A percentile compares a stretch with the other conserved stretches of the same genome.
Conservation (phyloP, 92 coral and sea anemone genomes). For the Parazoanthus swiftii region DNA sequence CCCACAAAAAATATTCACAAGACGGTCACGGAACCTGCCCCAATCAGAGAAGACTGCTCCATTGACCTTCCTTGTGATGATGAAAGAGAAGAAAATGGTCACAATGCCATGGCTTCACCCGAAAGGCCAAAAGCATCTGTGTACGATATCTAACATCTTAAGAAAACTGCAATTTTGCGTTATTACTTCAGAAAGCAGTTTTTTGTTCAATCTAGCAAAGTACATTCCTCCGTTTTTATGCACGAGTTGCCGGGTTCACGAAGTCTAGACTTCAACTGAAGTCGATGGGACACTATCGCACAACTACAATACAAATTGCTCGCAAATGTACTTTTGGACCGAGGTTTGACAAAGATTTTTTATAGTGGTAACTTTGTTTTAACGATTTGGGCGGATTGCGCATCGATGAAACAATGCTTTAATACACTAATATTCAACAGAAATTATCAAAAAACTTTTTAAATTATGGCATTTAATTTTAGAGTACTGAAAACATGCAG, state of each 20-base stretch:
- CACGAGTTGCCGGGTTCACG: neutral
- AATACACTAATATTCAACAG: neutral
- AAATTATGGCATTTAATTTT: neutral
- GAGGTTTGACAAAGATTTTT: no score
- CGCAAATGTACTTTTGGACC: no score
- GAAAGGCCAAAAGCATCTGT: constrained; percentile 65
- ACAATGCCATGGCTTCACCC: constrained; percentile 28
- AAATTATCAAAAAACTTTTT: neutral
- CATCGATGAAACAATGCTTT: neutral
- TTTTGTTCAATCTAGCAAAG: neutral
- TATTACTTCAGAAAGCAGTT: neutral
- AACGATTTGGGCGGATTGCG: no score
- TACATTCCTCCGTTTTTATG: neutral
- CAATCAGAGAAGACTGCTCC: constrained; percentile 53
- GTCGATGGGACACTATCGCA: no score
- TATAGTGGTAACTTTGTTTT: no score
- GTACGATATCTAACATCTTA: constrained; percentile 54
- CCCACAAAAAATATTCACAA: constrained; percentile 34
- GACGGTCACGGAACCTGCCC: constrained; percentile 43
- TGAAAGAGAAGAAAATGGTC: constrained; percentile 40
- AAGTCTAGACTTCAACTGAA: neutral
- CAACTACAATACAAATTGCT: no score
- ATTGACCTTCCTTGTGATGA: constrained; percentile 42
- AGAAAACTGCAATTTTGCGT: neutral
- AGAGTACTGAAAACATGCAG: neutral